Base-by-base conservation (phyloP, 1,140 invertebrate species). In the Leptinotarsa texana region DNA sequence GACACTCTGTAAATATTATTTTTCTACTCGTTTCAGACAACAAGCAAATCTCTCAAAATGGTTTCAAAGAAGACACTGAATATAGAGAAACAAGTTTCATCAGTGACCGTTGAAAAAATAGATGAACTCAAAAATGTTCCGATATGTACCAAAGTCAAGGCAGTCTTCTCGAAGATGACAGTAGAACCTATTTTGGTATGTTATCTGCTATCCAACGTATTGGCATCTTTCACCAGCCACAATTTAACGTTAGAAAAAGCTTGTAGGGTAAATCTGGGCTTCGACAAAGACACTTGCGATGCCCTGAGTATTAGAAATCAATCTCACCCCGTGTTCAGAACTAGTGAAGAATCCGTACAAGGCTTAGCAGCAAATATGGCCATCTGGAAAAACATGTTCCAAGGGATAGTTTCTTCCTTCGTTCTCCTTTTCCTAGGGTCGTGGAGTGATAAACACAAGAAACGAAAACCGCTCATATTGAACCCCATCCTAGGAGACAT, bases 221-320 rank as follows among this genome's bases (percentile, higher is more conserved):
- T 89, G 63, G 82, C 87, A 15, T 85, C 82, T 77, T 74, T 89
- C 24, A 88, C 88, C 1, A 86, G 86, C 27, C 88, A 89, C 80
- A 89, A 91, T 84, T 80, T 91, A 18, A 89, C 88, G 80, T 83
- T 91, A 73, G 89, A 91, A 76, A 90, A 90, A 83, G 87, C 91
- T 0, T 92, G 91, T 78, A 86, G 89, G 51, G 89, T 92, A 0
- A 91, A 92, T 82, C 86, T 90, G 2, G 83, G 86, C 4, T 89
- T 89, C 69, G 85, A 86, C 68, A 85, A 86, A 33, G 83, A 88
- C n/a, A 85, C 89, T 69, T 92, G 91, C 76, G 86, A 89, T 75
- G 86, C 89, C 1, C 87, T 92, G 51, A 81, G 87, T 75, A 82
- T 86, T 73, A 83, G 84, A 75, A 85, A 86, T 75, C 6, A 85